Base-by-base conservation (phyloP, 2,113 vertebrate species). In the Orcinus orca region DNA sequence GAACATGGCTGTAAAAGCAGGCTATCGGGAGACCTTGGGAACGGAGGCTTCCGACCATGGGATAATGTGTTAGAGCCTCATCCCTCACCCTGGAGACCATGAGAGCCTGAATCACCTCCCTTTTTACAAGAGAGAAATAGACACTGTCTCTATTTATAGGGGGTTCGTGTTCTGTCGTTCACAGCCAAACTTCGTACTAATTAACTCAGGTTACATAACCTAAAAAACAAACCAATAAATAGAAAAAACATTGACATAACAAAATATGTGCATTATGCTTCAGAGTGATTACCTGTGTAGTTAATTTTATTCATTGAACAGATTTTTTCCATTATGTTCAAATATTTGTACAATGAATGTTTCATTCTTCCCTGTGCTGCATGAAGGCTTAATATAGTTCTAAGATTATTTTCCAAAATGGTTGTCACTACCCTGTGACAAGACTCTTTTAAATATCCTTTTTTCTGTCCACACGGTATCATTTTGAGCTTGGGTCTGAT, bases 1-100 rank as follows among this genome's bases (percentile, higher is more conserved):
- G 44, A 14, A 26, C 0, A 11, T 1, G 6, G 29, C 18, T 2
- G 0, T 7, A 8, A 31, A 53, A 63, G 53, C 4, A 15, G 47
- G 3, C 44, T 53, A 2, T 0, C 8, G 4, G 44, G 21, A 13
- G 25, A 55, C 38, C 20, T 2, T 33, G 33, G 65, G 84, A 25
- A 60, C 7, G 50, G 73, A 47, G 8, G 25, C 10, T 3, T 23
- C 81, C 63, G 2, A 0, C 53, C 50, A 0, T 0, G 20, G 9
- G 10, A 9, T 0, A 0, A 3, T 3, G 20, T 14, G 14, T 7
- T 31, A 2, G 38, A 65, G 58, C 29, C n/a, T 11, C 33, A 20
- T 8, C 47, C 68, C 31, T 73, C 67, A 3, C 6, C 0, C 36
- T 2, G 23, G 36, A 11, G 47, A 25, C 8, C 44, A 4, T 0